Conservation (phyloP, 2,113 vertebrate species). For the Synchiropus splendidus region DNA sequence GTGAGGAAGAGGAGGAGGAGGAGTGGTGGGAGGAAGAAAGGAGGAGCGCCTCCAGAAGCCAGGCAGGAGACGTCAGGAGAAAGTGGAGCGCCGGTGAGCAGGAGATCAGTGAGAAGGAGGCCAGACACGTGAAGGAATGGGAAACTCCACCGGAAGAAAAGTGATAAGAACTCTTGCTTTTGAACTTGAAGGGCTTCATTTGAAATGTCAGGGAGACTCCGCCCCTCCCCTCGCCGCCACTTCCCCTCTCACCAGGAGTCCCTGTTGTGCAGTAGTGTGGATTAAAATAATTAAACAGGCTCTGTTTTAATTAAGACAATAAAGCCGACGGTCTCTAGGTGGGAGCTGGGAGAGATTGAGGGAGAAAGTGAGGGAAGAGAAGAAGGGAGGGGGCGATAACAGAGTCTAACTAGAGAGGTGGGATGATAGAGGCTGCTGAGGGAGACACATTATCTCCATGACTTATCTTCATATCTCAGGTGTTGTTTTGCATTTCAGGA, state of each 20-base stretch:
- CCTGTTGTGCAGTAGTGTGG: constrained; percentile 60
- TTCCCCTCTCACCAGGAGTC: constrained; percentile 38
- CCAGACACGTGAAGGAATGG: constrained; percentile 37
- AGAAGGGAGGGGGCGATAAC: constrained; percentile 38
- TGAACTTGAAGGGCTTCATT: constrained; percentile 65
- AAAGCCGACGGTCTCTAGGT: constrained; percentile 58
- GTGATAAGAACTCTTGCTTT: constrained; percentile 62
- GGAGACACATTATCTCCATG: constrained; percentile 50
- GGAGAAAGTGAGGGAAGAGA: constrained; percentile 10
- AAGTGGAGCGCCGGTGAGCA: constrained; percentile 16
- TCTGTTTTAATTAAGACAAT: constrained; percentile 70
- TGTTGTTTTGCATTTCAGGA: too few species aligned
- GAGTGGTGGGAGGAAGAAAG: constrained; percentile 14
- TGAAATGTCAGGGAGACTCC: constrained; percentile 56
- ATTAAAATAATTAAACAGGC: constrained; percentile 69
- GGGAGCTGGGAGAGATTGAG: constrained; percentile 46
- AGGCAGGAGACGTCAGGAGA: constrained; percentile 18
- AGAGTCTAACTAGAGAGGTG: constrained; percentile 42
- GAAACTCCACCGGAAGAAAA: constrained; percentile 49
- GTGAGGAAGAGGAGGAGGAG: constrained; percentile 21
- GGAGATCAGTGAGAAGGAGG: constrained; percentile 18
- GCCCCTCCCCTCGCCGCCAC: not conserved
- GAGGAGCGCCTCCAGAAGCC: constrained; percentile 21
- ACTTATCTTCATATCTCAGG: constrained; percentile 29
- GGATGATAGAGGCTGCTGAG: constrained; percentile 49